Base-by-base conservation (phyloP, 2,797 vertebrate species). In the Syngnathus rostellatus region DNA sequence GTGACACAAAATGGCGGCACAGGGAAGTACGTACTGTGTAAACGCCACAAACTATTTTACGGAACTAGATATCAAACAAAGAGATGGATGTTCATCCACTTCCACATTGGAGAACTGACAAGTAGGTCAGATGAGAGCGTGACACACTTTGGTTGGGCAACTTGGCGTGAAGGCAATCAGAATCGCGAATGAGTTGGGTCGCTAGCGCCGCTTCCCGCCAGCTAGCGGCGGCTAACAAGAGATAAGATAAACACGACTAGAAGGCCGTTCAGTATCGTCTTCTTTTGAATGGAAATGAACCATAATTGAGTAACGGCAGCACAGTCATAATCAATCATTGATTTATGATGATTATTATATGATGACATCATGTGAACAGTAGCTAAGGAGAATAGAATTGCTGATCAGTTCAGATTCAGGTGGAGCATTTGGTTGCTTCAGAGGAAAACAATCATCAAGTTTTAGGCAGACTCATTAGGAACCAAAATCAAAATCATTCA, bases 211-310 rank as follows among this genome's bases (percentile, higher is more conserved):
- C 39, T 40, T 61, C 38, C 7, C 39, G n/a, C 38, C 6, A 7
- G 39, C 40, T 62, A 41, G 40, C 59, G n/a, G 1, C 21, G 25
- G 54, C 60, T 62, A 59, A 8, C 57, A 21, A 40, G 38, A 0
- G 60, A 62, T 62, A 43, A 62, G 40, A 25, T 43, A 43, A 43
- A 62, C n/a, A 12, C 10, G 16, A 40, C 43, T 61, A 41, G 59
- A 12, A 40, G 58, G 38, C 39, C 21, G 19, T 45, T 62, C n/a
- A 43, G n/a, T 21, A 43, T 43, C 21, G 10, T 14, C 60, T 3
- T 19, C 3, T 61, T 43, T 41, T 43, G 39, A 11, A 41, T 2
- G 9, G n/a, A 2, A 21, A 43, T 40, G 2, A 14, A 17, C 54
- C 31, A 31, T 31, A 39, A 39, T 38, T 59, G 57, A n/a, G 16